Base-by-base conservation (phyloP, 30 jellyfish, hydroid and myxozoan species). In the Clytia hemisphaerica region DNA sequence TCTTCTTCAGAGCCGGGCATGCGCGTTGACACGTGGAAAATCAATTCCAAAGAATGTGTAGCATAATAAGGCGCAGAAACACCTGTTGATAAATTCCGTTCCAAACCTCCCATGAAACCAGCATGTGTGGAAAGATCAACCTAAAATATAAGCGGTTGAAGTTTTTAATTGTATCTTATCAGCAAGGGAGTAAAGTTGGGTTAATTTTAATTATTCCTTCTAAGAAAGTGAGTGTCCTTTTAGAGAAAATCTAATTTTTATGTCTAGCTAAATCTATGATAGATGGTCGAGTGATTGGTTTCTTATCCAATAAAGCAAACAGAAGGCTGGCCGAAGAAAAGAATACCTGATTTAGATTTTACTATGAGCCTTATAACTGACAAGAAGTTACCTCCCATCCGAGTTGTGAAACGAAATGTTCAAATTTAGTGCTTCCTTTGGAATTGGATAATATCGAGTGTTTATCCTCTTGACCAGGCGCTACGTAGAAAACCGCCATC, bases 41-140 rank as follows among this genome's bases (percentile, higher is more conserved):
- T 92, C 58, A 83, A 79, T 61, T 92, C 95, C 47, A 78, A 51
- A 26, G 93, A 73, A 59, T 76, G 95, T 27, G 91, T 62, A 18
- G 95, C 95, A 67, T 47, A 92, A 63, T 92, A 92, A 15, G 95
- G 95, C 9, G 95, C 94, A 5, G 95, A 40, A 7, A 30, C 65
- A 1, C 95, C 99, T 2, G 95, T 92, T 14, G 95, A 72, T 15
- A 78, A 80, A 58, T 83, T 82, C 35, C 80, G 63, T 54, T 82
- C 99, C 65, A 92, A 73, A 12, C 99, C 99, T 6, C 99, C 99
- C 87, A 92, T 78, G 46, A 92, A 92, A 21, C 99, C 99, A 36
- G 95, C 71, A 30, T 92, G 99, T 15, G 92, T 78, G 25, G 94
- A 88, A 18, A 78, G 88, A 54, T 84, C 95, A 66, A 92, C 91